These are phyloP conservation scores for Smutsia gigantea DNA, from an alignment of 2,797 vertebrate species.

Conservation along the genomic window DNA sequence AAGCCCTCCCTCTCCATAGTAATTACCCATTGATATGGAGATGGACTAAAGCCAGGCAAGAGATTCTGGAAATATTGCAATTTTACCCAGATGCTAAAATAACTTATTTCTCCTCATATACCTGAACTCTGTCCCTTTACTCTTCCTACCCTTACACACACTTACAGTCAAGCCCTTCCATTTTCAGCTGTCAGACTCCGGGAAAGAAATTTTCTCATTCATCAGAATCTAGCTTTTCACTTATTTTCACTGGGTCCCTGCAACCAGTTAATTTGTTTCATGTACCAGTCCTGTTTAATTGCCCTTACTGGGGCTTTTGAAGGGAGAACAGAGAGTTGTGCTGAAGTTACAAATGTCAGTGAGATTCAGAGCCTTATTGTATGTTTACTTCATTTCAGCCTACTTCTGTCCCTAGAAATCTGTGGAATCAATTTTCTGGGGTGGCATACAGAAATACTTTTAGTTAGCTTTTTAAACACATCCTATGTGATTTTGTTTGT, in stretches of 20 bases:
- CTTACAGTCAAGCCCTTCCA: not conserved
- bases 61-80: too few relatives aligned
- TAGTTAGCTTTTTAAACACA: not conserved
- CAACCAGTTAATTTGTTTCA: not conserved
- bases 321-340: not conserved
- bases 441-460: not conserved
- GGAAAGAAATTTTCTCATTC: not conserved
- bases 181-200: not conserved
- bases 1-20: too few relatives aligned
- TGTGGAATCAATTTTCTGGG: conserved; percentile 1
- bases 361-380: not conserved
- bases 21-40: too few relatives aligned
- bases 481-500: not conserved
- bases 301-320: not conserved
- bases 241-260: not conserved
- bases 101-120: not conserved
- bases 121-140: not conserved
- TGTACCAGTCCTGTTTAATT: not conserved
- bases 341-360: not conserved
- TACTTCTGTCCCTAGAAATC: not conserved
- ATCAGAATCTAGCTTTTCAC: not conserved
- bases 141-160: not conserved
- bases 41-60: too few relatives aligned
- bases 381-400: not conserved
- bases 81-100: too few relatives aligned